phyloP scores from a whole-genome alignment of 2,888 invertebrate species.

The Apodemia mormo region DNA sequence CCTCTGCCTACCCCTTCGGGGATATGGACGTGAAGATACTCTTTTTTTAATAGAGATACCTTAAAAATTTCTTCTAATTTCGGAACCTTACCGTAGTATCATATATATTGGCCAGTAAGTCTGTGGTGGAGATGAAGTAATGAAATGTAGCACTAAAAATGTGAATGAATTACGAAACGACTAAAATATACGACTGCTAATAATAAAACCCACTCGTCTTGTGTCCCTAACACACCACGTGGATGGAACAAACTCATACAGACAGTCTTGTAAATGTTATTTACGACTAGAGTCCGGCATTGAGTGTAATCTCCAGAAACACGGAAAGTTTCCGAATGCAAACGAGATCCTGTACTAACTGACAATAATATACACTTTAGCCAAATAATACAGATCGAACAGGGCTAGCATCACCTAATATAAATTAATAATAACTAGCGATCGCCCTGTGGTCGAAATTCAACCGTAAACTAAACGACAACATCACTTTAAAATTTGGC shows the following conservation, averaged over 20 bases:
- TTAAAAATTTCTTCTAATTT: too few relatives aligned
- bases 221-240: background rate
- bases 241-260: background rate
- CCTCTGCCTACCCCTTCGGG: too few relatives aligned
- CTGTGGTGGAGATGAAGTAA: too few relatives aligned
- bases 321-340: conserved; percentile 1
- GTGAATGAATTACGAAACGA: too few relatives aligned
- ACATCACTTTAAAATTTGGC: too few relatives aligned
- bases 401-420: background rate
- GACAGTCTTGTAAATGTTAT: background rate
- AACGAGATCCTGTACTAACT: background rate
- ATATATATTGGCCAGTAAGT: too few relatives aligned
- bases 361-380: conserved; percentile 1
- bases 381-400: background rate
- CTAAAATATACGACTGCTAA: background rate
- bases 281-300: background rate
- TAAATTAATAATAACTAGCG: background rate
- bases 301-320: background rate
- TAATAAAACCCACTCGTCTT: background rate
- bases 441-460: too few relatives aligned
- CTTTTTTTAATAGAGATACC: too few relatives aligned
- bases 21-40: too few relatives aligned
- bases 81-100: too few relatives aligned
- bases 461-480: too few relatives aligned
- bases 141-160: too few relatives aligned